Evolutionary conservation across 2,113 vertebrate species (phyloP).

Genomic region (Sciurus niger): DNA sequence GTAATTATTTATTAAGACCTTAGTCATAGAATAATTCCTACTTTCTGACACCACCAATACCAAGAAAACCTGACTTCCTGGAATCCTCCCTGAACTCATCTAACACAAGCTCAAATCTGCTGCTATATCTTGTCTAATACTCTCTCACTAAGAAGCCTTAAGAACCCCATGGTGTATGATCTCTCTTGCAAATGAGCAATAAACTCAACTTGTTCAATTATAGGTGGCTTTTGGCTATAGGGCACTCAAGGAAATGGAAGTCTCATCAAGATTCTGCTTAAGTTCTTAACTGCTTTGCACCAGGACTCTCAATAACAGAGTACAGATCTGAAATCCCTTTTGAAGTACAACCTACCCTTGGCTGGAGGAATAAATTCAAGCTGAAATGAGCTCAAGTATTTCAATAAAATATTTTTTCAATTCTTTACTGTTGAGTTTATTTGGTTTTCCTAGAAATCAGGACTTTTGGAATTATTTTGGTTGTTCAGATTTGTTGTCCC

Average conservation of each 20-base stretch:
- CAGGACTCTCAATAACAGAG: background rate
- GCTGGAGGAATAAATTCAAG: background rate
- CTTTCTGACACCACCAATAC: background rate
- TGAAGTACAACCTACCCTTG: background rate
- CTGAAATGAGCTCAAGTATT: background rate
- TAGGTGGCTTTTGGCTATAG: background rate
- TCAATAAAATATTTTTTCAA: background rate
- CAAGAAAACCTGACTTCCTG: background rate
- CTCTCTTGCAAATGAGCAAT: background rate
- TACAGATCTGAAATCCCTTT: background rate
- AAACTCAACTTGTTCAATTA: conserved; percentile 18
- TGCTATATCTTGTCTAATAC: background rate
- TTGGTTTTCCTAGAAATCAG: background rate
- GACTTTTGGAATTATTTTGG: background rate
- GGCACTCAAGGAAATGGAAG: background rate
- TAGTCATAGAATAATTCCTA: background rate
- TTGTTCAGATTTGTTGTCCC: conserved; percentile 10
- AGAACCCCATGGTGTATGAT: background rate
- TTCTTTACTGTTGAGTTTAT: background rate
- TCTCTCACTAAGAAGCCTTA: background rate
- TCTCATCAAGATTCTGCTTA: background rate
- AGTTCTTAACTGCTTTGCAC: background rate
- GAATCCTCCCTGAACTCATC: background rate
- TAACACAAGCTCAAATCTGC: background rate
- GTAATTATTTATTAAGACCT: conserved; percentile 16